A percentile compares a stretch with the other conserved stretches of the same genome.
Conservation (phyloP, 2,888 invertebrate species). For the Stegophylla sp. region DNA sequence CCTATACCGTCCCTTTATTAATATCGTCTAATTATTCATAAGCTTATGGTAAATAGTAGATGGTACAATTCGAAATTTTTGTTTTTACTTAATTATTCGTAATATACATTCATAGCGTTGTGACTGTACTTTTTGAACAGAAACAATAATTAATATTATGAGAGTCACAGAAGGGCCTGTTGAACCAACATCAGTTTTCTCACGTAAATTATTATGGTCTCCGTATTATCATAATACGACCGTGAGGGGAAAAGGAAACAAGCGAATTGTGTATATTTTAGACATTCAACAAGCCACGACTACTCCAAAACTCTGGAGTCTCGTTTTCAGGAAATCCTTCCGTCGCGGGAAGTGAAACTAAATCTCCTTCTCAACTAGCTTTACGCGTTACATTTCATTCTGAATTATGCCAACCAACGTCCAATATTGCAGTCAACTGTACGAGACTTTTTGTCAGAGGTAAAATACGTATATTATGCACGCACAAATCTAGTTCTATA, state of each 20-base stretch:
- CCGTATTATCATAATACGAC: background rate
- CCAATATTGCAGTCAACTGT: too few species aligned
- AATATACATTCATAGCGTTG: background rate
- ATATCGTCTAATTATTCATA: conserved; percentile 3
- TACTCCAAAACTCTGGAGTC: background rate
- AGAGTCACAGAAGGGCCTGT: background rate
- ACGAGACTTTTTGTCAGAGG: too few species aligned
- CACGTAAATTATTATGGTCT: background rate
- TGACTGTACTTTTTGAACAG: background rate
- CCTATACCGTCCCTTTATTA: too few species aligned
- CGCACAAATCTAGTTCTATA: too few species aligned
- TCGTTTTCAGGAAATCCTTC: background rate
- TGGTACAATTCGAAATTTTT: background rate
- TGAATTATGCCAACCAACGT: too few species aligned
- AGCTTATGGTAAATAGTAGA: background rate
- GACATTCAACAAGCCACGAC: background rate
- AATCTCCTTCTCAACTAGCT: background rate
- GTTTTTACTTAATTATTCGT: background rate
- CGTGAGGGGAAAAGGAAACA: background rate
- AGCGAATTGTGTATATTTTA: background rate
- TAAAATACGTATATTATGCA: too few species aligned
- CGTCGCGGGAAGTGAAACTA: background rate
- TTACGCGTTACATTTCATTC: too few species aligned
- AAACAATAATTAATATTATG: background rate
- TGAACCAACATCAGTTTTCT: background rate